Evolutionary conservation across 2,797 vertebrate species (phyloP).

Genomic region (Cuculus canorus): DNA sequence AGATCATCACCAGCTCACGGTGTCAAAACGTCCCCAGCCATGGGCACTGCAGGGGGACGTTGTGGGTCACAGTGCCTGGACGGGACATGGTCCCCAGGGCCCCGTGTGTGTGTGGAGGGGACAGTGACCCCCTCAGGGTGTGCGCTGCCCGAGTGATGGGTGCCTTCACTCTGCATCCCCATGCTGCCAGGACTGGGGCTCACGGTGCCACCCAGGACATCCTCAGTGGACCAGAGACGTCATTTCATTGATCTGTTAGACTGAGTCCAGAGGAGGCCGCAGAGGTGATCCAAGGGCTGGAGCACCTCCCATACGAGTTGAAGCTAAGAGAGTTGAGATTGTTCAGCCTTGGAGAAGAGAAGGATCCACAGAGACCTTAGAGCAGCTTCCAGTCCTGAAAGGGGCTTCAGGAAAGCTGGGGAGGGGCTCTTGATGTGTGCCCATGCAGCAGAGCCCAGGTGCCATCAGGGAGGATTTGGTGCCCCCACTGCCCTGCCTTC

Average conservation of each 20-base stretch:
- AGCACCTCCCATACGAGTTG: too few species aligned
- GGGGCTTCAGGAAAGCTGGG: too few species aligned
- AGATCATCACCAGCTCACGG: neutral
- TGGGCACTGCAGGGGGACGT: rapidly evolving
- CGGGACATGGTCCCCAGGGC: rapidly evolving
- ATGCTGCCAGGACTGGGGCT: neutral
- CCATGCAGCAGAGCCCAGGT: neutral
- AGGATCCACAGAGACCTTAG: too few species aligned
- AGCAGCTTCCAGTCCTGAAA: too few species aligned
- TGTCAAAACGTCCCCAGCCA: neutral
- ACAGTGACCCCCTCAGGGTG: neutral
- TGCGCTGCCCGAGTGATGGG: rapidly evolving
- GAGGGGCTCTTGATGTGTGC: too few species aligned
- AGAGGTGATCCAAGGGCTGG: too few species aligned
- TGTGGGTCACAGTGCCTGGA: neutral
- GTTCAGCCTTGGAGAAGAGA: too few species aligned
- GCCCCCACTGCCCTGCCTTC: neutral
- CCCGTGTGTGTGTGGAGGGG: rapidly evolving
- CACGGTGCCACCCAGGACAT: rapidly evolving
- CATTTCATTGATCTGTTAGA: too few species aligned
- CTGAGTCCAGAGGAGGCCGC: too few species aligned
- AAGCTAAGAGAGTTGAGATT: too few species aligned
- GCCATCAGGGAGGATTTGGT: neutral
- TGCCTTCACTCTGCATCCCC: neutral
- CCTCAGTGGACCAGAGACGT: too few species aligned